Base-by-base conservation (phyloP, 2,888 invertebrate species). In the Drosophila falleni region DNA sequence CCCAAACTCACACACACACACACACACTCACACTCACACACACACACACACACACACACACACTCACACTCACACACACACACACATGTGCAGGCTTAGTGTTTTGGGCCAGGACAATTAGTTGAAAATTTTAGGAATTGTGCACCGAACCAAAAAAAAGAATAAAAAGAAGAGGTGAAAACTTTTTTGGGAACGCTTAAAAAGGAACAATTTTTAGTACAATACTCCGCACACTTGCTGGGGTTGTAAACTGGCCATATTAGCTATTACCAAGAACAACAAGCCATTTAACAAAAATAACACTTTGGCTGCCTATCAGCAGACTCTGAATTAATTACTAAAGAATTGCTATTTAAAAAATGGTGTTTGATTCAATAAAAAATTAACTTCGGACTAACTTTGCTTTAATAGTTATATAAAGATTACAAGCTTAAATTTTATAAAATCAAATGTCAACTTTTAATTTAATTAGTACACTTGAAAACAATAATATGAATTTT, bases 101-200 rank as follows among this genome's bases (percentile, higher is more conserved):
- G 53, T 61, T 59, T 59, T 42, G 53, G 50, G 47, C 47, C 50
- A 37, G 59, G 29, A 63, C 80, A 72, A 76, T 80, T 80, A 72
- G 63, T 61, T 63, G 13, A n/a, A 56, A 55, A 66, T 58, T 56
- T 50, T 39, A 35, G 9, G 13, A 58, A 41, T 59, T 74, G 23
- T 53, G 59, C 15, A 41, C 41, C 31, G 23, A 49, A 59, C 15
- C 16, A 15, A 44, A 19, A 46, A 60, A 65, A n/a, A 33, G 44
- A 26, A 37, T 4, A 5, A 35, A 50, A 42, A 68, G 51, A 67
- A 10, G 33, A 31, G 26, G 47, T 41, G 35, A 11, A 47, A 56
- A 62, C 19, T 51, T 64, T 50, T 51, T 47, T 33, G 10, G 15
- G 5, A 46, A 51, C 66, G 54, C 31, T 58, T 23, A 44, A 51